Conservation (phyloP, 2,888 invertebrate genomes). For the Baronia brevicornis region DNA sequence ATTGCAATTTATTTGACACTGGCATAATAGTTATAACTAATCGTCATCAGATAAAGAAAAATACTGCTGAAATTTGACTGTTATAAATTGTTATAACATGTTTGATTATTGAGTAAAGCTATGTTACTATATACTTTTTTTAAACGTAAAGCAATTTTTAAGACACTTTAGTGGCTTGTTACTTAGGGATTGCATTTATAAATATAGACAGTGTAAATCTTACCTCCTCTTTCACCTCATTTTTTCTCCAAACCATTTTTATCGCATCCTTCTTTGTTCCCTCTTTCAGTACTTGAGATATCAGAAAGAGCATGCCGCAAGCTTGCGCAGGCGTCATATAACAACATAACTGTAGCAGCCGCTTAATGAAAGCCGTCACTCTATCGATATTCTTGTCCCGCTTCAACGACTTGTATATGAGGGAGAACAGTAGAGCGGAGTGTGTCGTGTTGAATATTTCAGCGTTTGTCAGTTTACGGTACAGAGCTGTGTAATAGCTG, state of each 20-base stretch:
- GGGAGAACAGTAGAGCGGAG: constrained; percentile 87
- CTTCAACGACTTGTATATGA: constrained; percentile 89
- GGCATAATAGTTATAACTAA: too few species aligned
- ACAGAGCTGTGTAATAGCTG: constrained; percentile 91
- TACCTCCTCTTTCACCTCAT: constrained; percentile 42
- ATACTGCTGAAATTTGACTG: too few species aligned
- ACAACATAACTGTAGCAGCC: constrained; percentile 74
- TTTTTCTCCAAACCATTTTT: constrained; percentile 43
- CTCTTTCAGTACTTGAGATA: constrained; percentile 78
- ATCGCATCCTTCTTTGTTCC: constrained; percentile 47
- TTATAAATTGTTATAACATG: too few species aligned
- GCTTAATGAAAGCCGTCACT: constrained; percentile 88
- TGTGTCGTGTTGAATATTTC: constrained; percentile 80
- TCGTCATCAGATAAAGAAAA: too few species aligned
- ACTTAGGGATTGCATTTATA: background rate
- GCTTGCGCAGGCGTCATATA: constrained; percentile 85
- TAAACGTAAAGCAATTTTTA: too few species aligned
- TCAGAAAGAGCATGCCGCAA: constrained; percentile 87
- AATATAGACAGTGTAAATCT: background rate
- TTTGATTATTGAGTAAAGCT: too few species aligned
- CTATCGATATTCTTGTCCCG: constrained; percentile 83
- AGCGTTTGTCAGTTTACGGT: constrained; percentile 88
- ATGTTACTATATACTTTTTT: too few species aligned
- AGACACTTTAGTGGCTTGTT: too few species aligned
- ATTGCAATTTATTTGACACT: too few species aligned